These are phyloP conservation scores for Argyrosomus japonicus DNA, from an alignment of 2,113 vertebrate genomes.

Conservation along the genomic window DNA sequence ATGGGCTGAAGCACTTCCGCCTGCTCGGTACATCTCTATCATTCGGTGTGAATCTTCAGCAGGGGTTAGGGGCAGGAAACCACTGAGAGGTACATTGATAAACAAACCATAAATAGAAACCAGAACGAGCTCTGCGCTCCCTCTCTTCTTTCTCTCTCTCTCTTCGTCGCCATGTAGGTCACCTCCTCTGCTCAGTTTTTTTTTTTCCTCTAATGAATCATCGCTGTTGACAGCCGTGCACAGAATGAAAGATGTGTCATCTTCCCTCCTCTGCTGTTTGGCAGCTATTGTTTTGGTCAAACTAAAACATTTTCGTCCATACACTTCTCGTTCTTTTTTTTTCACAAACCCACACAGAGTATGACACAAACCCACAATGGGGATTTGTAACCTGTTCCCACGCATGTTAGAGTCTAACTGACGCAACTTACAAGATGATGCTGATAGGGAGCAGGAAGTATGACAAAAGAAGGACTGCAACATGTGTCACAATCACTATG, in stretches of 20 bases:
- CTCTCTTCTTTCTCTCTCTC: slow-evolving; percentile 36
- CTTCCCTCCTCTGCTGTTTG: slow-evolving; percentile 53
- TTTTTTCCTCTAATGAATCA: slow-evolving; percentile 63
- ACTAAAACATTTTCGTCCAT: slow-evolving; percentile 12
- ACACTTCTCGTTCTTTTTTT: slow-evolving; percentile 38
- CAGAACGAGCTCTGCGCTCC: slow-evolving; percentile 25
- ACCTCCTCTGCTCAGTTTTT: slow-evolving; percentile 67
- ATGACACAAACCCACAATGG: slow-evolving; percentile 46
- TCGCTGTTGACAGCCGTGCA: slow-evolving; percentile 46
- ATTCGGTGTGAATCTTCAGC: slow-evolving; percentile 59
- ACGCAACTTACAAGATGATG: slow-evolving; percentile 42
- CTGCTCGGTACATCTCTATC: slow-evolving; percentile 46
- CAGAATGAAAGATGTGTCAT: slow-evolving; percentile 71
- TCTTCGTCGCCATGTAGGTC: slow-evolving; percentile 70
- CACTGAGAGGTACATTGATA: slow-evolving; percentile 67
- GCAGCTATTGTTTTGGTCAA: slow-evolving; percentile 57
- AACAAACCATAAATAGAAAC: slow-evolving; percentile 80
- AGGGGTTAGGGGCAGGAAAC: slow-evolving; percentile 70
- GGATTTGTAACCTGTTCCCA: slow-evolving; percentile 44
- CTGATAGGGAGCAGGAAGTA: slow-evolving; percentile 49
- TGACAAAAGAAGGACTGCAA: slow-evolving; percentile 19
- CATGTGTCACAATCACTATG: slow-evolving; percentile 42
- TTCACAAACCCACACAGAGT: slow-evolving; percentile 56
- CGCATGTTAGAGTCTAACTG: slow-evolving; percentile 31
- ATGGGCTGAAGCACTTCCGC: slow-evolving; percentile 37